A percentile compares a stretch with the other conserved stretches of the same genome.
These are phyloP conservation scores for Columba livia DNA, from an alignment of 2,113 vertebrate species.

Conservation along the genomic window DNA sequence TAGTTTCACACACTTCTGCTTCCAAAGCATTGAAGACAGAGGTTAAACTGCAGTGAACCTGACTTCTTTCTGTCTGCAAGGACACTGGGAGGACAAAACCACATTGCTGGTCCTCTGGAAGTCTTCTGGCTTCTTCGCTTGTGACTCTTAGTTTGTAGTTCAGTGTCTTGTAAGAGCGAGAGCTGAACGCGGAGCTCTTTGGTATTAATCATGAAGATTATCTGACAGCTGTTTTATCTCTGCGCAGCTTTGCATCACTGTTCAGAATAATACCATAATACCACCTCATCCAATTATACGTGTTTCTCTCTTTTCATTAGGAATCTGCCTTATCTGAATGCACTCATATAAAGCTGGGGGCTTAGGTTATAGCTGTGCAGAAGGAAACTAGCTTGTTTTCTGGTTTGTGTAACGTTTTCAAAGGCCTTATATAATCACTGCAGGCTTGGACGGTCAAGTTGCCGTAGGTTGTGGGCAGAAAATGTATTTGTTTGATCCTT, in stretches of 20 bases:
- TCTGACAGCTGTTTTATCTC: slow-evolving; percentile 7
- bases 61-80: neutral
- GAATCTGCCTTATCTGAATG: neutral
- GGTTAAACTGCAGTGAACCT: neutral
- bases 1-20: rapidly evolving
- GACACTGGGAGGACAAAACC: neutral
- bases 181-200: neutral
- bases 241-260: neutral
- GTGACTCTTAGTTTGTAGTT: neutral
- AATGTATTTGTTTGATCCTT: neutral
- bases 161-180: neutral
- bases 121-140: neutral
- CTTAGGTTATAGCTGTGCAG: neutral
- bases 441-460: neutral
- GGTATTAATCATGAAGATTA: neutral
- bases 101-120: neutral
- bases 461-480: neutral
- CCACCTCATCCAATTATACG: neutral
- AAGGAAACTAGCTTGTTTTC: neutral
- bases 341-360: neutral
- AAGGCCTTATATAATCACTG: neutral
- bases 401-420: neutral
- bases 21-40: neutral
- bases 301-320: neutral
- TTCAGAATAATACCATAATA: neutral